A percentile compares a stretch with the other conserved stretches of the same genome.
phyloP scores from a whole-genome alignment of 2,113 vertebrate genomes.

The Castor canadensis region DNA sequence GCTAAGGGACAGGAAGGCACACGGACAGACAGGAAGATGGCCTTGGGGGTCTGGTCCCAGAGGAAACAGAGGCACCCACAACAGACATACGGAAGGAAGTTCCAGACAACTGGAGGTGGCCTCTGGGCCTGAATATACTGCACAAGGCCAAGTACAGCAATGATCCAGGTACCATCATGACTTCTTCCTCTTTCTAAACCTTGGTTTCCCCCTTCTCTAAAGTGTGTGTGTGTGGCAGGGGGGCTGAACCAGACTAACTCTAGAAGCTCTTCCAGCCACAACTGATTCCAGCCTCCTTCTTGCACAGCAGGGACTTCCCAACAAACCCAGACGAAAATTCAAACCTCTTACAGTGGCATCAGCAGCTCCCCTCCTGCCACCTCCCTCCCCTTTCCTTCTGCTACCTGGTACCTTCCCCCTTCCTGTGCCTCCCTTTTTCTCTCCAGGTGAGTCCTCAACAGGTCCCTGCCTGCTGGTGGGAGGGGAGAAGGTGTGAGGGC shows the following conservation, averaged over 20 bases:
- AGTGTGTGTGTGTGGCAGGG: too few relatives aligned
- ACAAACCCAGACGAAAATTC: not conserved
- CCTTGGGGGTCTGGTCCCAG: not conserved
- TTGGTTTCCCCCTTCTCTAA: not conserved
- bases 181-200: not conserved
- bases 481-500: too few relatives aligned
- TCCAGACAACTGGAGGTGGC: not conserved
- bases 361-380: not conserved
- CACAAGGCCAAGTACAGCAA: not conserved
- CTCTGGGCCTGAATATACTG: not conserved
- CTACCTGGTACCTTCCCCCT: not conserved
- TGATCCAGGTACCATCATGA: too few relatives aligned
- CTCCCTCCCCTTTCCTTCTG: too few relatives aligned
- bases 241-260: not conserved
- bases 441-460: too few relatives aligned
- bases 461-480: too few relatives aligned
- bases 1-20: not conserved
- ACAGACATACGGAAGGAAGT: not conserved
- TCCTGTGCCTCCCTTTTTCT: not conserved
- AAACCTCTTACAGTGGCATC: not conserved
- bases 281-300: not conserved
- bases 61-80: not conserved
- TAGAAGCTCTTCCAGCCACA: not conserved
- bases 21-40: not conserved
- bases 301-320: not conserved